Percentiles rank a stretch among this genome's conserved stretches.
Evolutionary conservation across 2,888 invertebrate species (phyloP).

Genomic region (Gnatocerus cornutus): DNA sequence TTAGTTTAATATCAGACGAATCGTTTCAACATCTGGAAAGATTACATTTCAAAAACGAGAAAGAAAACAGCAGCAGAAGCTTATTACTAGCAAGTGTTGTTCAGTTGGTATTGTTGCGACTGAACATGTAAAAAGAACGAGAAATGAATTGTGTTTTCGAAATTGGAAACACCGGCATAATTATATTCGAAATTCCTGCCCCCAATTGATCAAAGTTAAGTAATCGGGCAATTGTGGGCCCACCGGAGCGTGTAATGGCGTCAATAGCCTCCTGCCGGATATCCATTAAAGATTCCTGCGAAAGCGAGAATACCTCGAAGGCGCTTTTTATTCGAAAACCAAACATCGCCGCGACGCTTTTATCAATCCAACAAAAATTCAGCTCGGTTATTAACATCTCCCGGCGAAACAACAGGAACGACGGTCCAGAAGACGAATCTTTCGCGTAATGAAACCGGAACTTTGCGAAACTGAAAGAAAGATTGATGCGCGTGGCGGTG

Average conservation of each 20-base stretch:
- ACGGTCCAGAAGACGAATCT: conserved; percentile 65
- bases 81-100: too few species aligned
- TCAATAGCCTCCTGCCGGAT: conserved; percentile 60
- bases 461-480: conserved; percentile 62
- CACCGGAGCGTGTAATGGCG: conserved; percentile 60
- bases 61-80: too few species aligned
- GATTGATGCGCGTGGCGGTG: conserved; percentile 61
- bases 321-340: conserved; percentile 34
- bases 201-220: conserved; percentile 55
- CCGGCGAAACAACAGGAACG: conserved; percentile 44
- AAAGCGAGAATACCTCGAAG: conserved; percentile 49
- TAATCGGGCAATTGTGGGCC: conserved; percentile 54
- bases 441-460: conserved; percentile 67
- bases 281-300: conserved; percentile 61
- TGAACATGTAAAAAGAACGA: not conserved
- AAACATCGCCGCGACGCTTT: conserved; percentile 12
- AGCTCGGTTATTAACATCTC: conserved; percentile 15
- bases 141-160: not conserved
- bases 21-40: too few species aligned
- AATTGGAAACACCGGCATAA: conserved; percentile 34
- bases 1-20: too few species aligned
- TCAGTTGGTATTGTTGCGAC: too few species aligned
- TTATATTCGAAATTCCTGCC: conserved; percentile 44
- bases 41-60: too few species aligned
- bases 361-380: conserved; percentile 31